phyloP scores from a whole-genome alignment of 2,113 vertebrate species.

The Procavia capensis region DNA sequence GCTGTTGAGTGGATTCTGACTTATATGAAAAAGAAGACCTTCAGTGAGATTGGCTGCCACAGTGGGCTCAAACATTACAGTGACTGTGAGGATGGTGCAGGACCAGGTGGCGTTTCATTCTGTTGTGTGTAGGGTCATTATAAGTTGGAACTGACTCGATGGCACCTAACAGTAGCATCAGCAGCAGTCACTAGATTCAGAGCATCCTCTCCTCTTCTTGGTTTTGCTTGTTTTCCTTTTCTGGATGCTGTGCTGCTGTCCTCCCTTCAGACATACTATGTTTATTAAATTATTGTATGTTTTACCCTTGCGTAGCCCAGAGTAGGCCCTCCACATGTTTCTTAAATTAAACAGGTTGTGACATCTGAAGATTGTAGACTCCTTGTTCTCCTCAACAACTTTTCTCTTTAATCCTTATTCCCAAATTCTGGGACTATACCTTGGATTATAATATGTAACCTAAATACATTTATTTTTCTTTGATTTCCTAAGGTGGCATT shows the following conservation, averaged over 20 bases:
- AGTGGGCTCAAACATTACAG: too few relatives aligned
- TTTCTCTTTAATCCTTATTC: slow-evolving; percentile 44
- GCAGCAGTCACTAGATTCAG: neutral
- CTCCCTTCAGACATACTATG: neutral
- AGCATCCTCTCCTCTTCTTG: slow-evolving; percentile 20
- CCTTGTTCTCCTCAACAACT: neutral
- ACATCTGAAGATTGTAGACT: slow-evolving; percentile 10
- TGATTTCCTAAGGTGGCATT: slow-evolving; percentile 5
- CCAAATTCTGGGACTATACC: neutral
- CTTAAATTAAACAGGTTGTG: slow-evolving; percentile 32
- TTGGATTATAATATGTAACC: slow-evolving; percentile 10
- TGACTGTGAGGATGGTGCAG: too few relatives aligned
- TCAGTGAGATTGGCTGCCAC: too few relatives aligned
- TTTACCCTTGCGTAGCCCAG: neutral
- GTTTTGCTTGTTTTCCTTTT: slow-evolving; percentile 24
- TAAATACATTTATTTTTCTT: slow-evolving; percentile 49
- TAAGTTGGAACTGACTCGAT: too few relatives aligned
- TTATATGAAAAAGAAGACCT: too few relatives aligned
- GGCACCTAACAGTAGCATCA: too few relatives aligned
- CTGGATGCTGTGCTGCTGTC: neutral
- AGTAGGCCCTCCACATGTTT: neutral
- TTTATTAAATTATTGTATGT: neutral
- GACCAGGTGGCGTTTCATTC: too few relatives aligned
- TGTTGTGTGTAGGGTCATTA: too few relatives aligned
- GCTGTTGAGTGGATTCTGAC: too few relatives aligned